Evolutionary conservation across 2,797 vertebrate species (phyloP), one percentile per base, ranked within the genome.

Genomic region (Agapornis canus): DNA sequence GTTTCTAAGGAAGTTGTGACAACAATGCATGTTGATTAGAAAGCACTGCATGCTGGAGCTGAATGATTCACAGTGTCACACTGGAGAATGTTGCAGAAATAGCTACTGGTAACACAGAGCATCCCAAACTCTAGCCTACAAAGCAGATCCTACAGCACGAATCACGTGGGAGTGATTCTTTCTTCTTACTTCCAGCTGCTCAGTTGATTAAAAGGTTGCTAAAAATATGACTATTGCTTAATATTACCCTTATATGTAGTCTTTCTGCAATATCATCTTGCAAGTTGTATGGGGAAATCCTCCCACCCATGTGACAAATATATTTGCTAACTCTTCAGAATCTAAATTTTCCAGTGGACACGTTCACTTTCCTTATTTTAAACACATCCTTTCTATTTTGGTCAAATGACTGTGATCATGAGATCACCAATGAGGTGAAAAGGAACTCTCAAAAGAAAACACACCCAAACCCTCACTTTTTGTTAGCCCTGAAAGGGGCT

Each of bases 211-310:
- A 90, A 79, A 86, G 11, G 20, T 57, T 82, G 48, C 92, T 94
- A 94, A 96, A 97, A 92, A 94, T 94, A 73, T 12, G 9, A 61
- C 45, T 84, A 32, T 95, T 96, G 77, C 89, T 76, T 82, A 96
- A 94, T 91, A 86, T 64, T 94, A 77, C 40, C 80, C 80, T 90
- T 89, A 64, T 56, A 73, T 43, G 29, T 57, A 92, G 80, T 65
- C 25, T 14, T 90, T 76, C 52, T 83, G 89, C 82, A 94, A 79
- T 29, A 86, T 31, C 70, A 76, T 95, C 77, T 63, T 79, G 80
- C 70, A 86, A 84, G 45, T 43, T 75, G 31, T 51, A 76, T 92
- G 80, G 86, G 73, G 88, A 95, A 96, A 94, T 93, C 80, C 88
- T 95, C 80, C 77, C 39, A 90, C 59, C 6, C 87, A 72, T 61